phyloP scores from a whole-genome alignment of 1,140 invertebrate species.

The Drosophila sucinea region DNA sequence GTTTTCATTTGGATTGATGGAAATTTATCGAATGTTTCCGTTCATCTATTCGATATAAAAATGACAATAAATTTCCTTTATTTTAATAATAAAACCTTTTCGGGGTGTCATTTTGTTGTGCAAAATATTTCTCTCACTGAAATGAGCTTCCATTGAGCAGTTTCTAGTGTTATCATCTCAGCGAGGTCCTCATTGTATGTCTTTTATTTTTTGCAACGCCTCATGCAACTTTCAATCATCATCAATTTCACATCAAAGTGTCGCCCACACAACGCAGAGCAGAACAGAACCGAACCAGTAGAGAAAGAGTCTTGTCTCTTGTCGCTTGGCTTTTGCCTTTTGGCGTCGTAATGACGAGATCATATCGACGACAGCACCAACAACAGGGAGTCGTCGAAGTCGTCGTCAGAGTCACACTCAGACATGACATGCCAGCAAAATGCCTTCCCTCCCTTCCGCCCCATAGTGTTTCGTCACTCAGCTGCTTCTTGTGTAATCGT shows the following conservation, averaged over 20 bases:
- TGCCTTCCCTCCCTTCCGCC: constrained; percentile 15
- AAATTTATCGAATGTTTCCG: no score
- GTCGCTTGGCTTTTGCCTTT: constrained; percentile 6
- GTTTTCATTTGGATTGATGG: no score
- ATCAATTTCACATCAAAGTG: constrained; percentile 83
- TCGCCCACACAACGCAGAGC: constrained; percentile 69
- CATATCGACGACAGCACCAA: constrained; percentile 54
- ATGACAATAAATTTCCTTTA: background rate
- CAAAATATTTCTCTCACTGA: background rate
- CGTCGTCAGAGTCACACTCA: constrained; percentile 24
- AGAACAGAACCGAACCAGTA: constrained; percentile 27
- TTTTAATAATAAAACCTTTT: background rate
- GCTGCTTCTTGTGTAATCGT: constrained; percentile 56
- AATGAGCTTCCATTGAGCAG: background rate
- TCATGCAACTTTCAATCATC: constrained; percentile 80
- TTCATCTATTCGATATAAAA: no score
- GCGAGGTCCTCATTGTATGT: constrained; percentile 22
- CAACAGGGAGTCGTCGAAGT: constrained; percentile 50
- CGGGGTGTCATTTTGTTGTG: background rate
- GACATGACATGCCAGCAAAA: constrained; percentile 51
- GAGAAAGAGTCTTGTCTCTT: constrained; percentile 6
- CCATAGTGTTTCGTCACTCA: constrained; percentile 16
- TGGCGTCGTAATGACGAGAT: constrained; percentile 69
- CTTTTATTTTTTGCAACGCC: constrained; percentile 17
- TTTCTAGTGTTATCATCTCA: constrained; percentile 4